Evolutionary conservation across 2,888 invertebrate species (phyloP).

Genomic region (Mactromeris polynyma): DNA sequence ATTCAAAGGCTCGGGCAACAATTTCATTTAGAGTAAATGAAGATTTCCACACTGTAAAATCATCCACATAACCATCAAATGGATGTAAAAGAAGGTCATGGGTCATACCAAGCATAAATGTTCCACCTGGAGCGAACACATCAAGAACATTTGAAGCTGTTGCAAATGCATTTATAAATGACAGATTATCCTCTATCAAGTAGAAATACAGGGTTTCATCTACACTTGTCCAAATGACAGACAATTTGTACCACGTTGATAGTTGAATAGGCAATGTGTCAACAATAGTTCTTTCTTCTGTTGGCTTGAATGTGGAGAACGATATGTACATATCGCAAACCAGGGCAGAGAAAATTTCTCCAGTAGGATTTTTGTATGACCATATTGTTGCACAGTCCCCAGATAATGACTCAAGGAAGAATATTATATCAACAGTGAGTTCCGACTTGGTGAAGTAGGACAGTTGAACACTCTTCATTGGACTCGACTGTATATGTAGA

Average conservation of each 20-base stretch:
- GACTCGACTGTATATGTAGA: conserved; percentile 59
- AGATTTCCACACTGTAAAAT: conserved; percentile 77
- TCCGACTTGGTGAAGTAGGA: conserved; percentile 69
- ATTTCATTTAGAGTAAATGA: conserved; percentile 66
- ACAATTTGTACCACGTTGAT: conserved; percentile 77
- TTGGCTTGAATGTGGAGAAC: conserved; percentile 50
- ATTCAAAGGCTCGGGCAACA: conserved; percentile 63
- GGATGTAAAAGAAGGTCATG: conserved; percentile 66
- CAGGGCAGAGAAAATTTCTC: conserved; percentile 54
- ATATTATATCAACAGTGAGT: conserved; percentile 76
- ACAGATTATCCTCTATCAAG: conserved; percentile 59
- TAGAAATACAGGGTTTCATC: conserved; percentile 64
- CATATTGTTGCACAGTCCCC: conserved; percentile 71
- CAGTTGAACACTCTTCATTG: conserved; percentile 61
- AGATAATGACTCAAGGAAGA: conserved; percentile 61
- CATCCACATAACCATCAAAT: conserved; percentile 75
- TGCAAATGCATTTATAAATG: conserved; percentile 45
- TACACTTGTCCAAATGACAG: conserved; percentile 69
- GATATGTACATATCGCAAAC: conserved; percentile 65
- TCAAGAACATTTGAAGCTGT: conserved; percentile 35
- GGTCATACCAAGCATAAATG: conserved; percentile 76
- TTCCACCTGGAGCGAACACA: conserved; percentile 72
- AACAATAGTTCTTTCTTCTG: conserved; percentile 37
- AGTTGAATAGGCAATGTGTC: conserved; percentile 63
- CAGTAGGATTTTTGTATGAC: conserved; percentile 68